phyloP scores from a whole-genome alignment of 2,113 vertebrate species.

The Reinhardtius hippoglossoides region DNA sequence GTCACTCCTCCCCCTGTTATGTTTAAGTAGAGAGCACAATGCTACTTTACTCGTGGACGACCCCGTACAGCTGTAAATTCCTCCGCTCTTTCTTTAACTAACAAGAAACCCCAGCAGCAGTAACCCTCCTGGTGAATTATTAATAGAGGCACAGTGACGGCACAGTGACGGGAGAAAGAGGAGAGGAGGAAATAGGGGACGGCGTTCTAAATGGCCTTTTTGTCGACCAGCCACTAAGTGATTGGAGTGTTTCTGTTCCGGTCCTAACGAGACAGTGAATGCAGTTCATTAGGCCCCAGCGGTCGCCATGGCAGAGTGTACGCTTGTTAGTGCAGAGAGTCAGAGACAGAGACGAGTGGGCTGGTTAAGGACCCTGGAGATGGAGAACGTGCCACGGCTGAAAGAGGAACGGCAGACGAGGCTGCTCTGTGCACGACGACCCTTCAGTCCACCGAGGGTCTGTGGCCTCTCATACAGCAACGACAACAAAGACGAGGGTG shows the following conservation, averaged over 20 bases:
- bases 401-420: conserved; percentile 33
- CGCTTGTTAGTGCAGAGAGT: conserved; percentile 53
- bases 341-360: conserved; percentile 44
- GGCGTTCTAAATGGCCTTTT: conserved; percentile 60
- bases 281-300: conserved; percentile 63
- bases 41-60: conserved; percentile 15
- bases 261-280: conserved; percentile 66
- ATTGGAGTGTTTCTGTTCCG: conserved; percentile 60
- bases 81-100: conserved; percentile 71
- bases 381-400: conserved; percentile 27
- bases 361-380: conserved; percentile 52
- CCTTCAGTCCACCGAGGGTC: too few relatives aligned
- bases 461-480: too few relatives aligned
- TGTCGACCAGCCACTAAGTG: conserved; percentile 62
- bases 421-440: not conserved
- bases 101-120: conserved; percentile 67
- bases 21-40: conserved; percentile 49
- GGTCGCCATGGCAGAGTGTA: conserved; percentile 30
- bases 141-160: conserved; percentile 42
- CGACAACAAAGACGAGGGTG: too few relatives aligned
- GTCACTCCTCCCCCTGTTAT: conserved; percentile 18
- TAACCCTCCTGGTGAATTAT: conserved; percentile 71
- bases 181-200: conserved; percentile 24
- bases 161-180: conserved; percentile 30
- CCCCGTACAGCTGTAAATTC: conserved; percentile 63